Base-by-base conservation (phyloP, 2,797 vertebrate genomes). In the Notamacropus eugenii region DNA sequence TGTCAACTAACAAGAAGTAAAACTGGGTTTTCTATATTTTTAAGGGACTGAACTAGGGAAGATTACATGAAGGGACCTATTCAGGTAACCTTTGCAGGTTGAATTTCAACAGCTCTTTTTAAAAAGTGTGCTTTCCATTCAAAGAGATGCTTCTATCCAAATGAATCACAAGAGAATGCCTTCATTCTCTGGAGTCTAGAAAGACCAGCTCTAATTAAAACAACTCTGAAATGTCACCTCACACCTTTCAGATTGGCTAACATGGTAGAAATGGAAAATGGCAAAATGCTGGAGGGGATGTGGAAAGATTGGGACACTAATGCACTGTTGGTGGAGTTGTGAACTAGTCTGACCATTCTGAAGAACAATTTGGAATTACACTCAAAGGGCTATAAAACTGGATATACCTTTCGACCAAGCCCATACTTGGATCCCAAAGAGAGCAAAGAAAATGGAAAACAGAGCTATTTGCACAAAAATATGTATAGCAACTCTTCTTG, bases 21-120 rank as follows among this genome's bases (percentile, higher is more conserved):
- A 74, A 94, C 0, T 58, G 50, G 91, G 24, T 54, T 14, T 52
- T 14, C 22, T 50, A 11, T n/a, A 50, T 67, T 91, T 82, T 29
- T 8, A 19, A 59, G 54, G n/a, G 58, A 93, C 0, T 90, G 55
- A 93, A 96, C 55, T 34, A 57, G n/a, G 91, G 56, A 96, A 16
- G 54, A 52, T 55, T 93, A 93, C 27, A 59, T 56, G 94, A 67
- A 58, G 46, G 87, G 29, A 50, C 40, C 54, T 34, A 91, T 90
- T n/a, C 27, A 90, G 40, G 92, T 74, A n/a, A 82, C 28, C 54
- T 94, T 90, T 19, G 93, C 10, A 0, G 59, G 92, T 40, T 90
- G 94, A 94, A 52, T 52, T 4, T 40, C 1, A 92, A 19, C 50
- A 57, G 40, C 93, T 40, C 22, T 55, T 55, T 55, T 96, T 90